Conservation (phyloP, 2,888 invertebrate genomes). For the Autographa gamma region DNA sequence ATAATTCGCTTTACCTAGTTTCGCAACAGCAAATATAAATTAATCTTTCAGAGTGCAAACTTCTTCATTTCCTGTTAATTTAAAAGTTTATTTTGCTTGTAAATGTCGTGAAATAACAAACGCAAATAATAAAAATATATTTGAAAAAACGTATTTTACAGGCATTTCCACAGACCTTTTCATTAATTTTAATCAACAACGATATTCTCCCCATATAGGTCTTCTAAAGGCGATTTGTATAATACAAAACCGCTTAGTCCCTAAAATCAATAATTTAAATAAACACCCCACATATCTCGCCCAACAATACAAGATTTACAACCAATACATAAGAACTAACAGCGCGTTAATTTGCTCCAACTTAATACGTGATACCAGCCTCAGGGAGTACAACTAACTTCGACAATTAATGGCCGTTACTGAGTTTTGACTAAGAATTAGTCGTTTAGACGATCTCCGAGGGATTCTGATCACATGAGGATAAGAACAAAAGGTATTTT, state of each 20-base stretch:
- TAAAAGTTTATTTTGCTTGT: not conserved
- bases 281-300: slow-evolving; percentile 18
- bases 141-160: too few species aligned
- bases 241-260: too few species aligned
- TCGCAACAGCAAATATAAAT: not conserved
- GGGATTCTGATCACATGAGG: slow-evolving; percentile 17
- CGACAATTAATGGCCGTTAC: slow-evolving; percentile 76
- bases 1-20: not conserved
- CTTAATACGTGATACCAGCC: slow-evolving; percentile 70
- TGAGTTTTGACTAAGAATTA: slow-evolving; percentile 76
- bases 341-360: slow-evolving; percentile 63
- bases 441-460: slow-evolving; percentile 64
- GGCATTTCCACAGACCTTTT: too few species aligned
- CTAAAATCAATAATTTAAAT: not conserved
- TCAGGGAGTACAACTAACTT: slow-evolving; percentile 67
- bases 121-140: too few species aligned
- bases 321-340: slow-evolving; percentile 56
- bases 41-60: not conserved
- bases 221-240: too few species aligned
- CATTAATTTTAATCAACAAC: too few species aligned
- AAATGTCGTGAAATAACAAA: too few species aligned
- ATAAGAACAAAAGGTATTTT: not conserved
- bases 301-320: slow-evolving; percentile 51
- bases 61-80: not conserved
- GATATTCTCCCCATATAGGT: too few species aligned